Conservation (phyloP, 2,797 vertebrate genomes). For the Psittacula echo region DNA sequence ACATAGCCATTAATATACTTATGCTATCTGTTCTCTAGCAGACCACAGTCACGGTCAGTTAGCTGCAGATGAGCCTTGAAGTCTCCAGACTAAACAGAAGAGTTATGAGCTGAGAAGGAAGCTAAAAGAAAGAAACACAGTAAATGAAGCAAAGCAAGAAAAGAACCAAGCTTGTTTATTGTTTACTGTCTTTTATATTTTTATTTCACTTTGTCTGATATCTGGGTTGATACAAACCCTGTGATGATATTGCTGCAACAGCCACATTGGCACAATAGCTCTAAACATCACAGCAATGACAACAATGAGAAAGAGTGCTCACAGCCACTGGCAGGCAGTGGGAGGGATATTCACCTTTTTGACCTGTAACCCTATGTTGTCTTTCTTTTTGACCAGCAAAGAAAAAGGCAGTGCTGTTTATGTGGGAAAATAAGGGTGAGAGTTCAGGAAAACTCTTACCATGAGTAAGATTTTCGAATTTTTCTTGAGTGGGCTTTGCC, state of each 20-base stretch:
- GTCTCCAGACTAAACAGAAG: neutral
- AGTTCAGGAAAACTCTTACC: neutral
- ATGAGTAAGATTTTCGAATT: neutral
- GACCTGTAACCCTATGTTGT: neutral
- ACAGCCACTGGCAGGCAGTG: neutral
- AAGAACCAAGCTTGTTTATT: neutral
- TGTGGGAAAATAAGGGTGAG: neutral
- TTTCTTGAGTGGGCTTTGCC: neutral
- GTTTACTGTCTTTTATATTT: neutral
- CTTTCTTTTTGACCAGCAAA: neutral
- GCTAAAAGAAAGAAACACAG: neutral
- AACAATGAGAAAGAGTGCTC: neutral
- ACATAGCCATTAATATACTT: neutral
- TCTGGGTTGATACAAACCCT: neutral
- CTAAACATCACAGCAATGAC: neutral
- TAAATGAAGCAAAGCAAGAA: neutral
- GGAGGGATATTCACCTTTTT: neutral
- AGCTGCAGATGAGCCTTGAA: conserved; percentile 9
- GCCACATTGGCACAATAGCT: neutral
- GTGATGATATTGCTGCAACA: neutral
- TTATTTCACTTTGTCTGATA: neutral
- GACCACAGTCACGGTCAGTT: neutral
- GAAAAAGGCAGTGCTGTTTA: neutral
- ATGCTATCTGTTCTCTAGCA: neutral
- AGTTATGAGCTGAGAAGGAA: neutral